Conservation (phyloP, 2,113 vertebrate genomes). For the Amphiprion percula region DNA sequence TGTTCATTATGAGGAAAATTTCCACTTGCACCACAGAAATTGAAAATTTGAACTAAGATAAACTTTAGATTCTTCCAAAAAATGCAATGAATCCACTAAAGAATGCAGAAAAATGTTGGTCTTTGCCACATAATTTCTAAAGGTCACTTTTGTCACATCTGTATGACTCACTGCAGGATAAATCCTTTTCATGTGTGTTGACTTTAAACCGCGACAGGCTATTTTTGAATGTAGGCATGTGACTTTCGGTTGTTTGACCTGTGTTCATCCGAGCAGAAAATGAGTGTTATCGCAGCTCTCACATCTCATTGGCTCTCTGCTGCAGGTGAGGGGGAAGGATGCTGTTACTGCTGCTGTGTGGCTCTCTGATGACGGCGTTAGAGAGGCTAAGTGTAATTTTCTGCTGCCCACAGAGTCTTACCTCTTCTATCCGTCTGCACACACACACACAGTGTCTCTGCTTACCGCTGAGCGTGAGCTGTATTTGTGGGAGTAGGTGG, state of each 20-base stretch:
- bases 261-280: slow-evolving; percentile 31
- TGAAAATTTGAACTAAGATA: too few species aligned
- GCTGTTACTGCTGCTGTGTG: slow-evolving; percentile 4
- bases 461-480: slow-evolving; percentile 2
- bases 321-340: slow-evolving; percentile 24
- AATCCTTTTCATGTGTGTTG: not conserved
- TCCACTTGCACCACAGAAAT: not conserved
- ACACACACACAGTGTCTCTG: not conserved
- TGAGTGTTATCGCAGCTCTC: not conserved
- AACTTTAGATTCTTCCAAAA: too few species aligned
- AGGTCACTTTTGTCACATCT: not conserved
- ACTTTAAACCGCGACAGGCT: not conserved
- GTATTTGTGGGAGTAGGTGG: slow-evolving; percentile 35
- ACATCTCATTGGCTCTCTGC: slow-evolving; percentile 10
- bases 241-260: slow-evolving; percentile 1
- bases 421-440: slow-evolving; percentile 8
- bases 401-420: slow-evolving; percentile 24
- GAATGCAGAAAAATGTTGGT: too few species aligned
- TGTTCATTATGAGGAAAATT: not conserved
- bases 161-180: not conserved
- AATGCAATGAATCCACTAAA: too few species aligned
- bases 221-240: slow-evolving; percentile 26
- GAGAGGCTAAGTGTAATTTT: not conserved
- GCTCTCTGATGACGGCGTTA: not conserved
- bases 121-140: not conserved